Base-by-base conservation (phyloP, 2,113 vertebrate species). In the Heloderma charlesbogerti region DNA sequence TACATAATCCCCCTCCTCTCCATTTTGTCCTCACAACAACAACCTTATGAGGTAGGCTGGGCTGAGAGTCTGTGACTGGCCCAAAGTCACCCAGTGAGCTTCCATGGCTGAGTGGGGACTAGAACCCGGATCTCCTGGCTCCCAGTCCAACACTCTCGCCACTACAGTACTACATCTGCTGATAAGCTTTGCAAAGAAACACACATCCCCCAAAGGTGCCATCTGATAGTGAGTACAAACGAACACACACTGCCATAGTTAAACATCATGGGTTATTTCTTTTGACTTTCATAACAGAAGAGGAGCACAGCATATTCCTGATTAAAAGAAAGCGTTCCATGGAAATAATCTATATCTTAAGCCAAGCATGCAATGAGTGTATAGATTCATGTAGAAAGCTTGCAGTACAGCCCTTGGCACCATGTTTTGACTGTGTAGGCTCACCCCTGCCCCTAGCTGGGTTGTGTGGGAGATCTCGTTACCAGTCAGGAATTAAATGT, bases 401-500 rank as follows among this genome's bases (percentile, higher is more conserved):
- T 82, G 2, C 20, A 20, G 75, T 43, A 82, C 3, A 43, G 3
- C 3, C 63, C 37, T 34, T 1, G 1, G 71, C 31, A 74, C 2
- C 85, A 78, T 22, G 29, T 88, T 90, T 90, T n/a, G 0, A 86
- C 88, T 34, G 0, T 43, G 69, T 31, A 20, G 29, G 45, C 27
- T 16, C 74, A 37, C 37, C 0, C 10, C 13, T 43, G 8, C 81
- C 84, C 4, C 0, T 31, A 54, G 1, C 40, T 86, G 75, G 83
- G 88, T 87, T 15, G 0, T 3, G 0, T 20, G 4, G 13, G 40
- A 43, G 29, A 89, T 34, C 63, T 69, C 57, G 5, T 31, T 66
- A 88, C 10, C 71, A 43, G 51, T 10, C 91, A 91, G 60, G 84
- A 93, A 92, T 89, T 66, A 8, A 81, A 25, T 3, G 34, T 15